Evolutionary conservation across 2,113 vertebrate genomes (phyloP).

Genomic region (Trogon surrucura): DNA sequence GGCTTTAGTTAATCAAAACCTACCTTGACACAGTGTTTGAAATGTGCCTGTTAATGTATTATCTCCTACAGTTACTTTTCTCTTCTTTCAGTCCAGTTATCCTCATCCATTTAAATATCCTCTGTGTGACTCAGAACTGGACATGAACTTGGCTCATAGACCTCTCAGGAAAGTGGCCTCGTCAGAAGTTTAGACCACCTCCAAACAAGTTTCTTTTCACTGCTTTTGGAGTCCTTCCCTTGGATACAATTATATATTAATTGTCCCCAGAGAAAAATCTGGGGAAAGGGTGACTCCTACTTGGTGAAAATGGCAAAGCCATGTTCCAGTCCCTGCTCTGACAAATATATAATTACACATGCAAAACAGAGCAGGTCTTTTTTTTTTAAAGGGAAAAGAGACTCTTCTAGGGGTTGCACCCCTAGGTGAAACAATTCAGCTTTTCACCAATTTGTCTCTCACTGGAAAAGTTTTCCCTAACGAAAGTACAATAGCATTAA

Average conservation of each 20-base stretch:
- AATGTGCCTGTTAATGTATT: neutral
- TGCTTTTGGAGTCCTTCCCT: neutral
- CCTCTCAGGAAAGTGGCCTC: neutral
- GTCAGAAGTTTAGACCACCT: neutral
- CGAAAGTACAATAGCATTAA: neutral
- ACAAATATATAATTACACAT: neutral
- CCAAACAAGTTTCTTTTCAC: neutral
- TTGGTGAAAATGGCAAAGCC: conserved; percentile 7
- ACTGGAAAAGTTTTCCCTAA: neutral
- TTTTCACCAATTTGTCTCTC: neutral
- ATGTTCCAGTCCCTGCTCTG: neutral
- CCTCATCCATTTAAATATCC: neutral
- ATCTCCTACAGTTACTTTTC: neutral
- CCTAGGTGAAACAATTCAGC: neutral
- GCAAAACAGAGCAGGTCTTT: neutral
- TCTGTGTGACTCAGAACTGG: neutral
- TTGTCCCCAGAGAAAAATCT: neutral
- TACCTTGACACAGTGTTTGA: neutral
- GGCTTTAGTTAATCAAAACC: neutral
- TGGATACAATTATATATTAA: neutral
- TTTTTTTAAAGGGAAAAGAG: neutral
- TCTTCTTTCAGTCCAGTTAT: neutral
- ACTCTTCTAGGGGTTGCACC: neutral
- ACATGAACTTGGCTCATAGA: neutral
- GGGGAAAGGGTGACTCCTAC: conserved; percentile 33